Conservation (phyloP, 1,140 invertebrate genomes). For the Helicorthomorpha holstii region DNA sequence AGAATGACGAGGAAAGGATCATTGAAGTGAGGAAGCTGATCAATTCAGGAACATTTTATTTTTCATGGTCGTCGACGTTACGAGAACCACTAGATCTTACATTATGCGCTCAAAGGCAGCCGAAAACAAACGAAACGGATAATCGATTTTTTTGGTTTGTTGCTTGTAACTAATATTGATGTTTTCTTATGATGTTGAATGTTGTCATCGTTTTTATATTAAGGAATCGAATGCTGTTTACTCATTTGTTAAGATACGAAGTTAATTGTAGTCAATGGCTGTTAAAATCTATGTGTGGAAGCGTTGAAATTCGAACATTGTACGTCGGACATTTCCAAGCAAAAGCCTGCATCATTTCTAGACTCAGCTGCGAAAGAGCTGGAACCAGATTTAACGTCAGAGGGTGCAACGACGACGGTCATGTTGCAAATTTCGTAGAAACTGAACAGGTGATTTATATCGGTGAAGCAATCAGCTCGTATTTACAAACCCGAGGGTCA, state of each 20-base stretch:
- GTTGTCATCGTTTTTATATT: slow-evolving; percentile 8
- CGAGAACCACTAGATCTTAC: slow-evolving; percentile 62
- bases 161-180: background rate
- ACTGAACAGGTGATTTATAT: slow-evolving; percentile 92
- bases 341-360: slow-evolving; percentile 79
- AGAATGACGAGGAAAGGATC: slow-evolving; percentile 58
- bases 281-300: slow-evolving; percentile 85
- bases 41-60: slow-evolving; percentile 93
- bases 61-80: slow-evolving; percentile 49
- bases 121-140: slow-evolving; percentile 60
- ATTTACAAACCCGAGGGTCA: slow-evolving; percentile 70
- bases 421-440: slow-evolving; percentile 99
- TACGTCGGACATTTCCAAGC: slow-evolving; percentile 87
- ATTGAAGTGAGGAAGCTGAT: slow-evolving; percentile 69
- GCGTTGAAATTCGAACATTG: slow-evolving; percentile 85
- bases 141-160: slow-evolving; percentile 84
- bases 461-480: slow-evolving; percentile 51
- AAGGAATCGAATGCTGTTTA: slow-evolving; percentile 82
- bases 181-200: background rate
- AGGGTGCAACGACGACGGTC: slow-evolving; percentile 96
- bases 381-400: slow-evolving; percentile 94
- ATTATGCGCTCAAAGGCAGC: slow-evolving; percentile 71
- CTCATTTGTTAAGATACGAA: slow-evolving; percentile 75
- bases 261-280: slow-evolving; percentile 77
- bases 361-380: slow-evolving; percentile 89